These are phyloP conservation scores for Fulmarus glacialis DNA, from an alignment of 2,113 vertebrate genomes.

Conservation along the genomic window DNA sequence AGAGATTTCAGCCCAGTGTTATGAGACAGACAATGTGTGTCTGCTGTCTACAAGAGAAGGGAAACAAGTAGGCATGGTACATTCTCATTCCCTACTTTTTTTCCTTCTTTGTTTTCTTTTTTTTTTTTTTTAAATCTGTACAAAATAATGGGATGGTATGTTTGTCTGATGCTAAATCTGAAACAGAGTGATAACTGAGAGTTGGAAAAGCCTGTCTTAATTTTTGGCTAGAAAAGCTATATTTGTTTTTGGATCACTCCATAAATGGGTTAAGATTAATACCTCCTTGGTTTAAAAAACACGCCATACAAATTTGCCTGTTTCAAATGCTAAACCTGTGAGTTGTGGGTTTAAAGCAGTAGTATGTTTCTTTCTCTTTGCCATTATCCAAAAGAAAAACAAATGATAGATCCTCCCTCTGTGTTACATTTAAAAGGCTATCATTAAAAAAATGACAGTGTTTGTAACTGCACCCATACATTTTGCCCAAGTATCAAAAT, in stretches of 20 bases:
- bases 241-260: not conserved
- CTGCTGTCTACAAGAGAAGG: not conserved
- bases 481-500: not conserved
- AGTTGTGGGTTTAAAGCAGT: not conserved
- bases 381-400: not conserved
- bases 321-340: not conserved
- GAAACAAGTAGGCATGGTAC: not conserved
- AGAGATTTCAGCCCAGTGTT: conserved; percentile 45
- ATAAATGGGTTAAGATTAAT: not conserved
- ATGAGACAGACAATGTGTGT: not conserved
- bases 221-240: not conserved
- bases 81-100: not conserved
- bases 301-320: not conserved
- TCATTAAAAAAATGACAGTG: not conserved
- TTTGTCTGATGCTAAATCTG: not conserved
- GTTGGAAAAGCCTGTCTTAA: not conserved
- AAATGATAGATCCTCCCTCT: not conserved
- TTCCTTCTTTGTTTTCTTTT: no score
- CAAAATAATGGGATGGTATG: not conserved
- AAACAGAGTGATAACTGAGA: not conserved
- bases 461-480: not conserved
- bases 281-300: not conserved
- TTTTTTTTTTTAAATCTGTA: not conserved
- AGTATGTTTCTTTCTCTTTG: not conserved
- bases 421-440: not conserved